These are phyloP conservation scores for Oreochromis aureus DNA, from an alignment of 2,113 vertebrate species.

Conservation along the genomic window DNA sequence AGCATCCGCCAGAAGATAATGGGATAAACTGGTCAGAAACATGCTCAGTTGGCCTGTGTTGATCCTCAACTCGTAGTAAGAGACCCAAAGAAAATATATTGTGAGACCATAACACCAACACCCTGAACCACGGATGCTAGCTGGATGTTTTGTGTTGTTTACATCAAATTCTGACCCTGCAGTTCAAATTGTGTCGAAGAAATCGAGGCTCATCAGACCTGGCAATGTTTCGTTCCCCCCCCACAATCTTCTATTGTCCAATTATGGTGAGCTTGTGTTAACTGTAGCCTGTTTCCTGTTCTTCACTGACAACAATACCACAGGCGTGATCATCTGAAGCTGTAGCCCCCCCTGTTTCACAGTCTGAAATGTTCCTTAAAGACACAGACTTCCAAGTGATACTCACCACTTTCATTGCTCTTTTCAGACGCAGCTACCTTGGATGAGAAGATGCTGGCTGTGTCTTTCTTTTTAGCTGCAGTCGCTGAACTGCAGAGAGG, in stretches of 20 bases:
- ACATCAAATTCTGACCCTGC: not conserved
- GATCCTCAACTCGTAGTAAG: not conserved
- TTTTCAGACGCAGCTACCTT: constrained; percentile 81
- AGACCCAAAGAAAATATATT: not conserved
- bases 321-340: not conserved
- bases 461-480: constrained; percentile 73
- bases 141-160: not conserved
- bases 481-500: constrained; percentile 68
- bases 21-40: not conserved
- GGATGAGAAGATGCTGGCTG: constrained; percentile 59
- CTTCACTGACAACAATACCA: not conserved
- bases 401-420: constrained; percentile 85
- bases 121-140: not conserved
- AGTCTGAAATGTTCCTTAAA: not conserved
- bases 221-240: rapidly evolving
- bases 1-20: not conserved
- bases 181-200: not conserved
- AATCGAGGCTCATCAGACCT: rapidly evolving
- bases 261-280: not conserved
- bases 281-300: not conserved
- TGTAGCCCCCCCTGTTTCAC: rapidly evolving
- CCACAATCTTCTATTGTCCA: not conserved
- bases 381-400: not conserved
- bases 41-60: not conserved
- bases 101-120: rapidly evolving